Percentiles rank a stretch among this genome's conserved stretches.
Conservation (phyloP, 2,888 invertebrate species). For the Tineola bisselliella region DNA sequence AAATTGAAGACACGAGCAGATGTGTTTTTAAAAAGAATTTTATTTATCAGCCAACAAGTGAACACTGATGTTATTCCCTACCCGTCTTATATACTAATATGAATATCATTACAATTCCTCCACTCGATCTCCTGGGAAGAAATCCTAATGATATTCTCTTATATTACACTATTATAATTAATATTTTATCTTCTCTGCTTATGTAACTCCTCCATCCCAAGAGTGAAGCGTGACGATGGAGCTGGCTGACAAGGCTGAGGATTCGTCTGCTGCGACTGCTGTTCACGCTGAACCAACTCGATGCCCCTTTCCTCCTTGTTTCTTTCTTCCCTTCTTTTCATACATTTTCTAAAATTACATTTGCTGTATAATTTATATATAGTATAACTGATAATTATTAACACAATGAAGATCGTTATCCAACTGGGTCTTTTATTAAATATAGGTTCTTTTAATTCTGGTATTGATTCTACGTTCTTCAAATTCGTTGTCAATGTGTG, state of each 20-base stretch:
- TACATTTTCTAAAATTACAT: neutral
- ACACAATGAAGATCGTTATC: neutral
- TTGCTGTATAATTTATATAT: neutral
- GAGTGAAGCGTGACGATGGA: neutral
- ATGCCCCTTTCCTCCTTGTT: neutral
- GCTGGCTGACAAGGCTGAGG: neutral
- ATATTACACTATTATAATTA: too few species aligned
- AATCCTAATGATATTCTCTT: too few species aligned
- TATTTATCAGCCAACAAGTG: too few species aligned
- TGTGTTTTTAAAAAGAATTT: too few species aligned
- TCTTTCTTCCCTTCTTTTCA: neutral
- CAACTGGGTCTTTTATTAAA: neutral
- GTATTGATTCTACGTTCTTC: too few species aligned
- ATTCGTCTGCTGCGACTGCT: neutral
- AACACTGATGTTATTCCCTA: too few species aligned
- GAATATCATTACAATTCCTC: too few species aligned
- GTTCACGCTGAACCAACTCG: neutral
- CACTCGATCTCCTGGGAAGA: too few species aligned
- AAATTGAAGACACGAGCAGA: too few species aligned
- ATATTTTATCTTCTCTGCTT: too few species aligned
- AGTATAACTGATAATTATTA: neutral
- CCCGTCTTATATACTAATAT: too few species aligned
- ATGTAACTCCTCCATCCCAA: conserved; percentile 9
- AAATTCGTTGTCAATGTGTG: neutral
- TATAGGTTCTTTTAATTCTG: neutral